Percentiles rank a stretch among this genome's conserved stretches.
These are phyloP conservation scores for Drosophila elegans DNA, from an alignment of 1,140 invertebrate genomes.

Conservation along the genomic window DNA sequence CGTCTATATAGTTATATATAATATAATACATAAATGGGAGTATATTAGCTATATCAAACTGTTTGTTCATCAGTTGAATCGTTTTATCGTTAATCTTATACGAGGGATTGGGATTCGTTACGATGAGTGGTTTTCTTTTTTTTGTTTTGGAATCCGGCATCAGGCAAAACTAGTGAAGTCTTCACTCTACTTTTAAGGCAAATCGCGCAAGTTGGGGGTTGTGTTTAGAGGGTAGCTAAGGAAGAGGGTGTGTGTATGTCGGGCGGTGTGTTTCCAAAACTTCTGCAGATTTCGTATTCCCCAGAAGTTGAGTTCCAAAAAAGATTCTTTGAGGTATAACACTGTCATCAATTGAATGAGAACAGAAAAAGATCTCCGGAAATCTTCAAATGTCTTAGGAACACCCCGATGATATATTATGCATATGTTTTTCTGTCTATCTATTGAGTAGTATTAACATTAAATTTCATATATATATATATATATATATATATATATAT, in stretches of 20 bases:
- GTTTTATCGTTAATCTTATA: not conserved
- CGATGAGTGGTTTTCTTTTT: not conserved
- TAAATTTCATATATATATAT: slow-evolving; percentile 22
- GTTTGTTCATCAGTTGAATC: not conserved
- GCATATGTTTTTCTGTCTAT: slow-evolving; percentile 1
- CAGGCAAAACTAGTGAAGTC: slow-evolving; percentile 51
- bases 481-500: slow-evolving; percentile 24
- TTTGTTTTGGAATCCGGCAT: slow-evolving; percentile 21
- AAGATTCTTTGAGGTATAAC: not conserved
- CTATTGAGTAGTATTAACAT: slow-evolving; percentile 31
- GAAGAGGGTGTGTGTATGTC: slow-evolving; percentile 11
- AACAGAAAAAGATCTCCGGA: slow-evolving; percentile 1
- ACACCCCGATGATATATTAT: not conserved
- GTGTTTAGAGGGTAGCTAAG: slow-evolving; percentile 1
- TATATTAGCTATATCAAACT: slow-evolving; percentile 18
- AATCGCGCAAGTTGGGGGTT: slow-evolving; percentile 64
- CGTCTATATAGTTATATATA: slow-evolving; percentile 12
- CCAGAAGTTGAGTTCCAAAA: not conserved
- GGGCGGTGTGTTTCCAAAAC: not conserved
- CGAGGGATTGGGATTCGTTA: slow-evolving; percentile 7
- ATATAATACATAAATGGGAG: slow-evolving; percentile 18
- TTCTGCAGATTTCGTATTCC: not conserved
- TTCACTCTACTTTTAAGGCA: slow-evolving; percentile 71
- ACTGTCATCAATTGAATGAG: too few species aligned
- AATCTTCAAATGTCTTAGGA: not conserved